Evolutionary conservation across 2,888 invertebrate species (phyloP).

Genomic region (Drosophila anomalipes): DNA sequence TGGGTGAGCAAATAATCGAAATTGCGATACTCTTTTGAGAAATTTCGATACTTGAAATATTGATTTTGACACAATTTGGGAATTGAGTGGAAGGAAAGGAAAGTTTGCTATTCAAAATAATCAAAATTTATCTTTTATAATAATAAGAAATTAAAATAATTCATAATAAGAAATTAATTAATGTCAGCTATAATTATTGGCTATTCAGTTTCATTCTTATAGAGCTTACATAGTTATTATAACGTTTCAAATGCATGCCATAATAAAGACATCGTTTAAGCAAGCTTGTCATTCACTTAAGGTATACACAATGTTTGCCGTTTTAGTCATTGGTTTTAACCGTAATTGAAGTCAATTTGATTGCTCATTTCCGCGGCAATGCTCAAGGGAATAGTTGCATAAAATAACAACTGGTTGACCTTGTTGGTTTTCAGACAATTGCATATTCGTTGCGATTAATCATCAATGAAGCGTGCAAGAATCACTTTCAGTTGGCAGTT

Average conservation of each 20-base stretch:
- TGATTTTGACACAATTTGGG: background rate
- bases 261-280: background rate
- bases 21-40: slow-evolving; percentile 10
- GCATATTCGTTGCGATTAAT: slow-evolving; percentile 60
- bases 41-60: background rate
- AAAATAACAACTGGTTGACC: slow-evolving; percentile 60
- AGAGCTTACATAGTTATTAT: background rate
- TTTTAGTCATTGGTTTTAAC: slow-evolving; percentile 62
- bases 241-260: slow-evolving; percentile 1
- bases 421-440: slow-evolving; percentile 52
- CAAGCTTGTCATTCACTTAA: slow-evolving; percentile 1
- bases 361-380: slow-evolving; percentile 51
- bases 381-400: slow-evolving; percentile 37
- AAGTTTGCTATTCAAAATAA: background rate
- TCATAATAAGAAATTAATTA: background rate
- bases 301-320: slow-evolving; percentile 11
- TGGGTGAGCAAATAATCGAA: background rate
- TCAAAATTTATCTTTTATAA: background rate
- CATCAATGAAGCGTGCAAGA: slow-evolving; percentile 79
- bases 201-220: background rate
- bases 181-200: background rate
- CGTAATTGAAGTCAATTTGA: slow-evolving; percentile 55
- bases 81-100: background rate
- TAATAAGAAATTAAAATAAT: background rate
- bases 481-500: slow-evolving; percentile 30